Evolutionary conservation across 2,888 invertebrate species (phyloP), one percentile per base, ranked within the genome.

Genomic region (Bellardia bayeri): DNA sequence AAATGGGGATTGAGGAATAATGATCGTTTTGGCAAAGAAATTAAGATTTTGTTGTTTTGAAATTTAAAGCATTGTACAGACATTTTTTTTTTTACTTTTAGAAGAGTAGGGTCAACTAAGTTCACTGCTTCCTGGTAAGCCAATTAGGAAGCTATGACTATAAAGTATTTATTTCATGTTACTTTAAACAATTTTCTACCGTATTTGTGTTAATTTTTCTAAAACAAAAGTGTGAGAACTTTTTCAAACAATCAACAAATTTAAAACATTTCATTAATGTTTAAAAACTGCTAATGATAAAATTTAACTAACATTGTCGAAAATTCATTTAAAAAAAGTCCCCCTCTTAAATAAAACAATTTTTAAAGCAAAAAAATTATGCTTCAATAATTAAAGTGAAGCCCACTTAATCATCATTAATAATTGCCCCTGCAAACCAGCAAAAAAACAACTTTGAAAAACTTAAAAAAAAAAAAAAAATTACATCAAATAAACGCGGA

Each of bases 401-500:
- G 33, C 37, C 37, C 54, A 54, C 69, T 69, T 54, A 69, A 69
- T 69, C 51, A 69, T 37, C 51, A 54, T 37, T 51, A 33, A 69
- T 16, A 69, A 54, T n/a, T 16, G 30, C 23, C 42, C 11, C 23
- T 66, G 33, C 23, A 42, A 40, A 66, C 2, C 8, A 9, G 16
- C 8, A 64, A 16, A 40, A 40, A 64, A 42, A 66, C 14, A 33
- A n/a, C 14, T 7, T 71, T 71, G 37, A 71, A 54, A 16, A 71
- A 16, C 54, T 71, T 68, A 8, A 30, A 54, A 54, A 69, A 37
- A 9, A 16, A 8, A 30, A 54, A 54, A 69, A 37, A 16, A n/a
- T 7, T n/a, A n/a, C n/a, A 64, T 11, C n/a, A 71, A 71, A 51
- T 71, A 71, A 71, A 71, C 37, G 51, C 71, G 71, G 71, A 71